Conservation (phyloP, 1,140 invertebrate genomes). For the Drosophila lowei region DNA sequence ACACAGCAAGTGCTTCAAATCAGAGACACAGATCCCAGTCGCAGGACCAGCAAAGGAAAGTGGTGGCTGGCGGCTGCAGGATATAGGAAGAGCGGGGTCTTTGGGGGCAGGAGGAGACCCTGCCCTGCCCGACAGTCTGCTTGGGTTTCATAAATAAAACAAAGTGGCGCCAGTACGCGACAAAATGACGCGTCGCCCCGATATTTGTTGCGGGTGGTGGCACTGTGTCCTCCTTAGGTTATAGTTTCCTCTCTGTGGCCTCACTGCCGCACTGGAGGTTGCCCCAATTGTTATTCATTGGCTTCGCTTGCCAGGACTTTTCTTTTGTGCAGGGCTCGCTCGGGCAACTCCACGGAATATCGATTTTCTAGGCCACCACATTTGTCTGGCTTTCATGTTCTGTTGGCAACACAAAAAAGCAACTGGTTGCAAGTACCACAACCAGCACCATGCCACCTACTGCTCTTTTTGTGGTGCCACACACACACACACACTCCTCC, state of each 20-base stretch:
- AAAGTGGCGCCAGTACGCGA: constrained; percentile 69
- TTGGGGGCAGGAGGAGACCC: no score
- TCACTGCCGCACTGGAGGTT: neutral
- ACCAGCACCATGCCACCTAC: neutral
- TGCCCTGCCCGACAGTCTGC: constrained; percentile 46
- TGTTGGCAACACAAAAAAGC: constrained; percentile 41
- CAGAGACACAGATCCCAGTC: no score
- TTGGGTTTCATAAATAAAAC: constrained; percentile 71
- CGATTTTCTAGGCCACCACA: constrained; percentile 63
- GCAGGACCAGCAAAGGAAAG: no score
- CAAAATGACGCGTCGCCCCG: constrained; percentile 65
- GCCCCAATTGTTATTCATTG: constrained; percentile 75
- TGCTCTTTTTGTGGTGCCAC: constrained; percentile 1
- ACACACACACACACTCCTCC: neutral
- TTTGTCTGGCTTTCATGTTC: constrained; percentile 68
- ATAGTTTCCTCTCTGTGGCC: constrained; percentile 1
- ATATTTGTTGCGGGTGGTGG: constrained; percentile 30
- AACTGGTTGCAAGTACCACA: constrained; percentile 60
- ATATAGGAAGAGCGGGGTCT: no score
- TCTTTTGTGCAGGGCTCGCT: constrained; percentile 11
- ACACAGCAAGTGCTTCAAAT: constrained; percentile 47
- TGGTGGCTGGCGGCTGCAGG: neutral
- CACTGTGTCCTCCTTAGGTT: neutral
- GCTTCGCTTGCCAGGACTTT: constrained; percentile 49
- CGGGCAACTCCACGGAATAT: constrained; percentile 57